phyloP scores from a whole-genome alignment of 1,140 invertebrate genomes.

The Vollenhovia emeryi region DNA sequence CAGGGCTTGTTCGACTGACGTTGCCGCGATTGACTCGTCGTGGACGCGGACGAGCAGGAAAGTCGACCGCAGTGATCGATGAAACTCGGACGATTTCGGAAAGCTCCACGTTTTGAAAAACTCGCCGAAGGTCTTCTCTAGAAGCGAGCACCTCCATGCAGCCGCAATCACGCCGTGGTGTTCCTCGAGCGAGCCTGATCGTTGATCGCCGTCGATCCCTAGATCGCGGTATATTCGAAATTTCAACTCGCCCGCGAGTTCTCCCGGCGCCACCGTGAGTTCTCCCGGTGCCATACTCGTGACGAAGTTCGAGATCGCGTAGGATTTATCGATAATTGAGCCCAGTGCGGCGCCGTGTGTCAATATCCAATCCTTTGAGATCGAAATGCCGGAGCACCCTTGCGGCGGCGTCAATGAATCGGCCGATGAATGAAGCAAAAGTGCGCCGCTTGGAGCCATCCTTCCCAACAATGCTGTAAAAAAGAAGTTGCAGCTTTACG shows the following conservation, averaged over 20 bases:
- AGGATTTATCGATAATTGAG: slow-evolving; percentile 57
- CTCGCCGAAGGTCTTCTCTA: slow-evolving; percentile 84
- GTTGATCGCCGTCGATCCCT: neutral
- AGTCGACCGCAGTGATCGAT: slow-evolving; percentile 82
- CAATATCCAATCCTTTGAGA: slow-evolving; percentile 85
- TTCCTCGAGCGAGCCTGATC: neutral
- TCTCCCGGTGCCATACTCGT: slow-evolving; percentile 59
- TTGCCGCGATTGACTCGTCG: neutral
- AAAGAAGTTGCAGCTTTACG: neutral
- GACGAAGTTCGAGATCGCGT: slow-evolving; percentile 13
- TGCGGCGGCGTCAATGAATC: neutral
- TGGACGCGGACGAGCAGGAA: slow-evolving; percentile 85
- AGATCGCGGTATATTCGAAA: slow-evolving; percentile 63
- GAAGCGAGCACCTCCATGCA: slow-evolving; percentile 85
- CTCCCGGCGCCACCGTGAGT: slow-evolving; percentile 51
- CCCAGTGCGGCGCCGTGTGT: slow-evolving; percentile 86
- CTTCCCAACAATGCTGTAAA: neutral
- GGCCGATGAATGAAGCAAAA: slow-evolving; percentile 67
- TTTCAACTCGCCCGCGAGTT: slow-evolving; percentile 43
- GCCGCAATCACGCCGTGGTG: slow-evolving; percentile 15
- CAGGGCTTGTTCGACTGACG: slow-evolving; percentile 50
- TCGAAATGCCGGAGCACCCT: slow-evolving; percentile 85
- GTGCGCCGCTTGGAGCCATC: slow-evolving; percentile 68
- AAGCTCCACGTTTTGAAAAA: slow-evolving; percentile 85
- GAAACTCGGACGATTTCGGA: slow-evolving; percentile 80